Evolutionary conservation across 2,888 invertebrate genomes (phyloP).

Genomic region (Pseudolycoriella hygida): DNA sequence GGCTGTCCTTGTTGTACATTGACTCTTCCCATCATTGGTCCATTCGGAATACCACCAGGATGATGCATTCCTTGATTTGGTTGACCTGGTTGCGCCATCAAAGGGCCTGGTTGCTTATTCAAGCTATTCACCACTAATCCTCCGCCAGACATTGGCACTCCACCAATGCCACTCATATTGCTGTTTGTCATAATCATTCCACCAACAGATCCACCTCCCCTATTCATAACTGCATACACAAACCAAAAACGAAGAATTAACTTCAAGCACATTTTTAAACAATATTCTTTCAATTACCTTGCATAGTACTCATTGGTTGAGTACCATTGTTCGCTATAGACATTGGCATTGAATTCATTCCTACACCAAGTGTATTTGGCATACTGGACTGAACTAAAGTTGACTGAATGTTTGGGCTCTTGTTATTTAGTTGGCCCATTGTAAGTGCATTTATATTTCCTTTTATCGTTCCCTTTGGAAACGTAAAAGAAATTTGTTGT

Average conservation of each 20-base stretch:
- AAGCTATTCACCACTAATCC: conserved; percentile 58
- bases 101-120: conserved; percentile 50
- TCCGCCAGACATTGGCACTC: conserved; percentile 48
- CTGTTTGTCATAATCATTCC: conserved; percentile 73
- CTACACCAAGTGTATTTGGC: conserved; percentile 57
- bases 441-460: conserved; percentile 39
- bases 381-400: conserved; percentile 63
- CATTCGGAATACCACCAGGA: conserved; percentile 52
- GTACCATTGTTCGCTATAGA: conserved; percentile 58
- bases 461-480: neutral
- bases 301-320: conserved; percentile 56
- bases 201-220: conserved; percentile 36
- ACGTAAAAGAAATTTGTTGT: no score
- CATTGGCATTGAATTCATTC: conserved; percentile 48
- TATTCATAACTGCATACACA: conserved; percentile 39
- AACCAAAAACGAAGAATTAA: neutral
- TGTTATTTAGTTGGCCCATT: conserved; percentile 59
- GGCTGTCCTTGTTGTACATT: conserved; percentile 17
- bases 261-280: neutral
- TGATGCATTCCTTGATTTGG: conserved; percentile 20
- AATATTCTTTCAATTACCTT: conserved; percentile 36
- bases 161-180: conserved; percentile 45
- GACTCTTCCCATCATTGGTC: conserved; percentile 43
- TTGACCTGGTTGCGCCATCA: conserved; percentile 16
- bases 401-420: conserved; percentile 70